phyloP scores from a whole-genome alignment of 2,888 invertebrate genomes.

The Tinea trinotella region DNA sequence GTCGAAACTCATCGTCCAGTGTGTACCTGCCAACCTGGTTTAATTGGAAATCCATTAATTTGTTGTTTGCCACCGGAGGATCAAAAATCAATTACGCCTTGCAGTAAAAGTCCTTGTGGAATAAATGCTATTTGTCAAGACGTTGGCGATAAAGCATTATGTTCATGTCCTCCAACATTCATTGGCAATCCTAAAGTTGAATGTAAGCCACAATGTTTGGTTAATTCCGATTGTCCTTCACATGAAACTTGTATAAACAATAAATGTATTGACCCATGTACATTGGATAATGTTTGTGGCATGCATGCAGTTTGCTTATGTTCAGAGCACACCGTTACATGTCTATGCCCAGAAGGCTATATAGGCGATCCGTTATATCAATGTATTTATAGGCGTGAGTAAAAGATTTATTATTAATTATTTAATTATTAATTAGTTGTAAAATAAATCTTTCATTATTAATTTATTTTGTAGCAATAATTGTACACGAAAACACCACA shows the following conservation, averaged over 20 bases:
- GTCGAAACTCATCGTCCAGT: constrained; percentile 86
- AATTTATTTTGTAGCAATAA: constrained; percentile 49
- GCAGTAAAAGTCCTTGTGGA: constrained; percentile 83
- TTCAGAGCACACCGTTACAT: constrained; percentile 86
- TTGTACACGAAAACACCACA: constrained; percentile 73
- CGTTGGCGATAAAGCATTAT: constrained; percentile 78
- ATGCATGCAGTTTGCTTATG: constrained; percentile 85
- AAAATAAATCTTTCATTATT: not conserved
- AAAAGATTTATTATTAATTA: constrained; percentile 19
- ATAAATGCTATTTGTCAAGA: constrained; percentile 84
- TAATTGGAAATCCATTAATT: constrained; percentile 83
- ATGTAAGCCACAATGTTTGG: constrained; percentile 84
- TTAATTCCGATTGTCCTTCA: constrained; percentile 84
- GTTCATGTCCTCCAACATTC: constrained; percentile 83
- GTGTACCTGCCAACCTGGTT: constrained; percentile 80
- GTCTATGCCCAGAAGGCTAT: constrained; percentile 82
- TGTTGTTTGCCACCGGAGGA: constrained; percentile 77
- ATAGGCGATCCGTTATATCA: constrained; percentile 86
- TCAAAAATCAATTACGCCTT: constrained; percentile 74
- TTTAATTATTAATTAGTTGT: constrained; percentile 19
- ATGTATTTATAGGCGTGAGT: constrained; percentile 74
- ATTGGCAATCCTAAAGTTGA: constrained; percentile 84
- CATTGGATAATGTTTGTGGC: constrained; percentile 80
- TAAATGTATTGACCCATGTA: constrained; percentile 82
- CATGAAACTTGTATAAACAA: constrained; percentile 83